phyloP scores from a whole-genome alignment of 1,140 invertebrate genomes.

The Caenorhabditis inopinata region DNA sequence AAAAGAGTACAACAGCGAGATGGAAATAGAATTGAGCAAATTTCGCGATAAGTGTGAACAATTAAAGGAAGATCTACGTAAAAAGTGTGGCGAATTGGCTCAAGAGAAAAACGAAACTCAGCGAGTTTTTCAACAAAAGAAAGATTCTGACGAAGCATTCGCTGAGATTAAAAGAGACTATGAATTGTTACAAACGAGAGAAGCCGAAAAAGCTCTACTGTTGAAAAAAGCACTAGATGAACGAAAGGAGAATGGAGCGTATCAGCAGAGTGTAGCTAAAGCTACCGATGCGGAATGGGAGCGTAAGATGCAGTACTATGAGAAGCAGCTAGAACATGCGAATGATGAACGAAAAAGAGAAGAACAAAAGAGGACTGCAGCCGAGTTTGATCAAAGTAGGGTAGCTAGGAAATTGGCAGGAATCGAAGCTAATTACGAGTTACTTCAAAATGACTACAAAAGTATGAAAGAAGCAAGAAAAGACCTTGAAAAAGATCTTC shows the following conservation, averaged over 20 bases:
- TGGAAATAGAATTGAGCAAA: conserved; percentile 33
- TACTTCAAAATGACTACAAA: conserved; percentile 22
- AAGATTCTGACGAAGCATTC: not conserved
- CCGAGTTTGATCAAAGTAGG: conserved; percentile 8
- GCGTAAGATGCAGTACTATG: conserved; percentile 23
- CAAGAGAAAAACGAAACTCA: conserved; percentile 29
- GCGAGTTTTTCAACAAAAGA: not conserved
- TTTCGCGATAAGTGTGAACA: conserved; percentile 16
- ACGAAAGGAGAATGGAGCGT: conserved; percentile 40
- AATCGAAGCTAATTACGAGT: not conserved
- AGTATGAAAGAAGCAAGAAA: not conserved
- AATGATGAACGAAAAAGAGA: not conserved
- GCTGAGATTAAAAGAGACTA: conserved; percentile 20
- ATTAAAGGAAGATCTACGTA: not conserved
- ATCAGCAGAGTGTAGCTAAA: conserved; percentile 25
- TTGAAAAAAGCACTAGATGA: conserved; percentile 44
- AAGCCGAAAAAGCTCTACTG: not conserved
- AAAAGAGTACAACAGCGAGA: conserved; percentile 24
- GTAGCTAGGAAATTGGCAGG: not conserved
- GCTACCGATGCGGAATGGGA: conserved; percentile 6
- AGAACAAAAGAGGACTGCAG: not conserved
- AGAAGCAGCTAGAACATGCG: conserved; percentile 25
- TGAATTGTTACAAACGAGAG: not conserved
- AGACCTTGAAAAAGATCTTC: not conserved
- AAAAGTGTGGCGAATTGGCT: conserved; percentile 30